Evolutionary conservation across 2,888 invertebrate species (phyloP), one percentile per base, ranked within the genome.

Genomic region (Peribatodes rhomboidaria): DNA sequence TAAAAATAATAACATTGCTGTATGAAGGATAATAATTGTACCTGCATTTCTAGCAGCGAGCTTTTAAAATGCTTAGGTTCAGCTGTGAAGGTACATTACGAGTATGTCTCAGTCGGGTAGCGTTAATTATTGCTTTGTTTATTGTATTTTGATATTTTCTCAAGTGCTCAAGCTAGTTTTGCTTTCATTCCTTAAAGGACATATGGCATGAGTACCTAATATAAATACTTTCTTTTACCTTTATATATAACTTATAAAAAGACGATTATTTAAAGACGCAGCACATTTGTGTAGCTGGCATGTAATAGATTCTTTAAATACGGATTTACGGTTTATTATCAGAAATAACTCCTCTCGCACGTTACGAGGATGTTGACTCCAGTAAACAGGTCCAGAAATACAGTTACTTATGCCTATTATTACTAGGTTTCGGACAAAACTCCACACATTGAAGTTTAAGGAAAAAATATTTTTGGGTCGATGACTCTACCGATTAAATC

Each of bases 361-460:
- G 59, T 74, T 81, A 83, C 73, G 79, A 84, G 88, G 85, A 82
- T 87, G 79, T 87, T 86, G 89, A 88, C 89, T 85, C 68, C 70
- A 53, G 42, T 65, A 80, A 88, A 86, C 86, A 73, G 80, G 86
- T 85, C 72, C 65, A 69, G 60, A 61, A 31, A 69, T 74, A 89
- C 88, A 81, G 88, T 87, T 90, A 88, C 22, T 16, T 50, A 50
- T 50, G 35, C 49, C 42, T 33, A 55, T 55, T 42, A 52, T 46
- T 74, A 68, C 74, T 72, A 50, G 50, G 35, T 20, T 61, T 68
- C 65, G 60, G 68, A 75, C 68, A 74, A 68, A 73, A 71, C 55
- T 58, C 61, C 62, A 62, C 56, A 61, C 41, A 61, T 70, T 69
- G 67, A 68, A 69, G 70, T 57, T 69, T 70, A 57, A 66, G 20